phyloP scores from a whole-genome alignment of 2,113 vertebrate species.

The Carassius gibelio region DNA sequence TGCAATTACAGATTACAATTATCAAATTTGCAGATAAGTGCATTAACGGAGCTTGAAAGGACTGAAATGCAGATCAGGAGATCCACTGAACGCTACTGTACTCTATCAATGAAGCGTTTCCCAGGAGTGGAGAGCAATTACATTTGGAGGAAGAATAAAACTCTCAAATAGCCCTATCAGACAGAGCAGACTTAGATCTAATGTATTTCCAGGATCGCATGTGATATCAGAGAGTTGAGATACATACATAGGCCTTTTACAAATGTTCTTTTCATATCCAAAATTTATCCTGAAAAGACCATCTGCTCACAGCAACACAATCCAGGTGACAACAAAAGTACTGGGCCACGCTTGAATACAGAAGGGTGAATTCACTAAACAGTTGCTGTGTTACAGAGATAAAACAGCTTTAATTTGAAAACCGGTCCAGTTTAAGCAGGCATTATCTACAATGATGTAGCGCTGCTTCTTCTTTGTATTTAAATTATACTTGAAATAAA shows the following conservation, averaged over 20 bases:
- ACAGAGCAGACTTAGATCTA: constrained; percentile 40
- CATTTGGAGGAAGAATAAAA: constrained; percentile 33
- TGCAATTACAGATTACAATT: constrained; percentile 64
- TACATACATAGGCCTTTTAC: constrained; percentile 15
- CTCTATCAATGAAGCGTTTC: constrained; percentile 16
- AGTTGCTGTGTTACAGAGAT: neutral
- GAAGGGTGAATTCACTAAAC: neutral
- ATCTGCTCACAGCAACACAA: neutral
- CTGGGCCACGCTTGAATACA: neutral
- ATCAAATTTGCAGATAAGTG: constrained; percentile 19
- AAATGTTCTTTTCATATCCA: constrained; percentile 2
- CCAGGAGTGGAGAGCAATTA: constrained; percentile 29
- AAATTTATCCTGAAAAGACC: neutral
- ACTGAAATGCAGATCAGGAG: constrained; percentile 32
- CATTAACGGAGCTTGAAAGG: constrained; percentile 18
- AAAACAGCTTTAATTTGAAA: neutral
- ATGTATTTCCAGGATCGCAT: constrained; percentile 40
- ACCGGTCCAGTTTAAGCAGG: neutral
- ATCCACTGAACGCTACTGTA: neutral
- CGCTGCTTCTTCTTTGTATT: neutral
- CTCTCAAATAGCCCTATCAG: constrained; percentile 30
- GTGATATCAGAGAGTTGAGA: constrained; percentile 2
- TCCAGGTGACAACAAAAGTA: constrained; percentile 7
- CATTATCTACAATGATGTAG: neutral
- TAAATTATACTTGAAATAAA: neutral